These are phyloP conservation scores for Sminthurinus aureus DNA, from an alignment of 2,888 invertebrate species.

Conservation along the genomic window DNA sequence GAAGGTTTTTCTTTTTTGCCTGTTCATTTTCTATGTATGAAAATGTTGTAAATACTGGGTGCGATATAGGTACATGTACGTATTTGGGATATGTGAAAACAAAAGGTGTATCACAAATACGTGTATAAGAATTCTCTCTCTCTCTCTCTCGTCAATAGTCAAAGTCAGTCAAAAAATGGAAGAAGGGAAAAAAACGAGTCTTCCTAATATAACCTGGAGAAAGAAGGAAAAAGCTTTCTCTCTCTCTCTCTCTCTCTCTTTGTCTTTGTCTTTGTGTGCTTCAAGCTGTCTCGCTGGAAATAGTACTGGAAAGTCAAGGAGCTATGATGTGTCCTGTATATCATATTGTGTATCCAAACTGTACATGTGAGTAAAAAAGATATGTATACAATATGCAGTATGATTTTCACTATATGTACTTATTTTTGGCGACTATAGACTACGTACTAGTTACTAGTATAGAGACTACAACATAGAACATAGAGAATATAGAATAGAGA, in stretches of 20 bases:
- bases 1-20: background rate
- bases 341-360: no score
- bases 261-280: background rate
- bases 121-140: no score
- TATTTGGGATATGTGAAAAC: no score
- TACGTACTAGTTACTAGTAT: no score
- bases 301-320: conserved; percentile 5
- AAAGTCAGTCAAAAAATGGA: conserved; percentile 1
- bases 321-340: conserved; percentile 8
- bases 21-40: background rate
- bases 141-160: no score
- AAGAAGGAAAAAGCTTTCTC: background rate
- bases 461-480: no score
- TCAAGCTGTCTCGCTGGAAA: background rate
- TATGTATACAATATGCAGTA: background rate
- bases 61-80: no score
- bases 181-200: background rate
- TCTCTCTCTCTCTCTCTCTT: background rate
- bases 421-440: no score
- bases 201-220: background rate
- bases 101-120: no score
- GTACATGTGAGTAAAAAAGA: no score
- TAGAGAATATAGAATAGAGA: no score
- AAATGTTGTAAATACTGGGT: background rate
- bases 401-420: no score